Percentiles rank a stretch among this genome's conserved stretches.
These are phyloP conservation scores for Lontra canadensis DNA, from an alignment of 2,113 vertebrate genomes.

Conservation along the genomic window DNA sequence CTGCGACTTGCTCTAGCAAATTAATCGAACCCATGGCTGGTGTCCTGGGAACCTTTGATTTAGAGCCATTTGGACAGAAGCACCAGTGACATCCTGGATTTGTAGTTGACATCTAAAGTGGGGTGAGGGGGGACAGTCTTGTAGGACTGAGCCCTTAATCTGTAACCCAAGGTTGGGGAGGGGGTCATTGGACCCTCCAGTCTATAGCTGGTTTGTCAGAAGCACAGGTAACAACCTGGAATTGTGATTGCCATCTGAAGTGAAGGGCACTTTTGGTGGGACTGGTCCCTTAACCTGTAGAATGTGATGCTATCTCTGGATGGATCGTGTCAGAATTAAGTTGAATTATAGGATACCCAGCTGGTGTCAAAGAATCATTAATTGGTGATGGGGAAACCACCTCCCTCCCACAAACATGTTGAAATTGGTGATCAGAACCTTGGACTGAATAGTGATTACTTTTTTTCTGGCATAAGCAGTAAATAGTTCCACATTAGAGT, in stretches of 20 bases:
- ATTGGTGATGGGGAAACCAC: background rate
- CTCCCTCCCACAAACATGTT: background rate
- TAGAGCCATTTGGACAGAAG: background rate
- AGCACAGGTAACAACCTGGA: background rate
- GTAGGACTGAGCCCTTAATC: background rate
- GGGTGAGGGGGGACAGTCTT: background rate
- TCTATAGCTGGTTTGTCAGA: background rate
- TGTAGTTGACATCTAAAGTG: background rate
- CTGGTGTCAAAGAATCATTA: background rate
- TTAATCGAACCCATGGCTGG: background rate
- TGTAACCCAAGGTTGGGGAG: background rate
- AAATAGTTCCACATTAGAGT: slow-evolving; percentile 24
- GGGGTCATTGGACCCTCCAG: background rate
- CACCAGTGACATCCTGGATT: background rate
- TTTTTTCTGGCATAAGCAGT: slow-evolving; percentile 22
- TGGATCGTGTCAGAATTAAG: background rate
- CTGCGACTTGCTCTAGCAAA: background rate
- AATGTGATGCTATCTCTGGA: background rate
- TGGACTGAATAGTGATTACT: background rate
- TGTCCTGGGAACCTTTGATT: background rate
- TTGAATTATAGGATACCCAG: background rate
- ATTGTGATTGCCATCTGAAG: background rate
- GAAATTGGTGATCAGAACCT: background rate
- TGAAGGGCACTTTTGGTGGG: background rate
- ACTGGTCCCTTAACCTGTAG: background rate